phyloP scores from a whole-genome alignment of 2,888 invertebrate species.

The Abrostola triplasia region DNA sequence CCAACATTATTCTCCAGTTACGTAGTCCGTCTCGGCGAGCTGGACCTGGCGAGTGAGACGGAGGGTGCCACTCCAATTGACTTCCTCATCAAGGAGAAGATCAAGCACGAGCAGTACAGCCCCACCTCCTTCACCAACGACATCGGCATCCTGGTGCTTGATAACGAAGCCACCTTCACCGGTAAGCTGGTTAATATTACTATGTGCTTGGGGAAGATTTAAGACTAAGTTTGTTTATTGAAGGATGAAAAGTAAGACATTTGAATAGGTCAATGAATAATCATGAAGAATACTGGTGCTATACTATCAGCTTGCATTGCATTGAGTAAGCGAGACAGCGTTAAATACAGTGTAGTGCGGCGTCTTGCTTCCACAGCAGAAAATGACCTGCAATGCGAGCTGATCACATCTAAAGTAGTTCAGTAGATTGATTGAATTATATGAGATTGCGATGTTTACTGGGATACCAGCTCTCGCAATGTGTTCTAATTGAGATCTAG shows the following conservation, averaged over 20 bases:
- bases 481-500: too few relatives aligned
- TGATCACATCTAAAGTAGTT: too few relatives aligned
- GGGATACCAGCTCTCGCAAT: too few relatives aligned
- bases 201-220: neutral
- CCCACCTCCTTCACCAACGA: constrained; percentile 91
- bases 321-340: too few relatives aligned
- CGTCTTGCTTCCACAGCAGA: too few relatives aligned
- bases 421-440: too few relatives aligned
- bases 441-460: too few relatives aligned
- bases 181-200: constrained; percentile 72
- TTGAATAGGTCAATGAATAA: too few relatives aligned
- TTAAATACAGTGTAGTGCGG: too few relatives aligned
- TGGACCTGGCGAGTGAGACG: constrained; percentile 90
- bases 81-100: constrained; percentile 88
- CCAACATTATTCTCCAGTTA: constrained; percentile 78
- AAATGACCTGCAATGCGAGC: too few relatives aligned
- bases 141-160: constrained; percentile 92
- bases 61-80: constrained; percentile 90
- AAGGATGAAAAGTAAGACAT: neutral
- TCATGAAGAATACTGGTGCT: too few relatives aligned
- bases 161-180: constrained; percentile 86
- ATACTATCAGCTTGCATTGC: too few relatives aligned
- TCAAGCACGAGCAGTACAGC: constrained; percentile 91
- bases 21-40: constrained; percentile 93
- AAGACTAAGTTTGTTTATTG: neutral